phyloP scores from a whole-genome alignment of 2,888 invertebrate genomes.

The Apotomis capreana region DNA sequence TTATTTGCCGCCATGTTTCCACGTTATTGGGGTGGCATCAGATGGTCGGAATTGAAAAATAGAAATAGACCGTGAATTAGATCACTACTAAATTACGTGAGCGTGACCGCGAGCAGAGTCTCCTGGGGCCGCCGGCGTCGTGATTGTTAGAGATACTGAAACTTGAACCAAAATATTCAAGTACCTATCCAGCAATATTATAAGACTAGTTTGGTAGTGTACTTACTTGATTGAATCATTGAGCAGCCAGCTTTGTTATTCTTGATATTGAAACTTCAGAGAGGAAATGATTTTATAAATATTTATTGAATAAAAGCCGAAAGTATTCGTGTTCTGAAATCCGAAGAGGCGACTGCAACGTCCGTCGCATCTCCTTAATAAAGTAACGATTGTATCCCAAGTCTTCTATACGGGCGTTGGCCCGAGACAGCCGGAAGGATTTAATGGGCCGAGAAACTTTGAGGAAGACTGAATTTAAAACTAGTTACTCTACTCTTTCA shows the following conservation, averaged over 20 bases:
- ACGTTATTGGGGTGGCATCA: not conserved
- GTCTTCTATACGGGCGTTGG: slow-evolving; percentile 18
- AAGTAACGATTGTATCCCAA: slow-evolving; percentile 15
- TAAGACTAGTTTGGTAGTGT: too few species aligned
- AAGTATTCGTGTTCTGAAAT: not conserved
- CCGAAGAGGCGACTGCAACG: not conserved
- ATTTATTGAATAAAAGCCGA: not conserved
- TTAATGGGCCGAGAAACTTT: slow-evolving; percentile 21
- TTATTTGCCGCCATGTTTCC: slow-evolving; percentile 6
- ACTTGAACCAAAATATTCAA: not conserved
- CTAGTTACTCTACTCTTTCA: slow-evolving; percentile 33
- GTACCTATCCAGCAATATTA: too few species aligned
- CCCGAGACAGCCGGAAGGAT: slow-evolving; percentile 9
- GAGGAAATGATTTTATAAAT: too few species aligned
- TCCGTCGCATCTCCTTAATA: not conserved
- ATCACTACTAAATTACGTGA: not conserved
- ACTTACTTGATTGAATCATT: too few species aligned
- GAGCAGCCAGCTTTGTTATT: too few species aligned
- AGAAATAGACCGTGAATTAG: not conserved
- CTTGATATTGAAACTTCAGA: too few species aligned
- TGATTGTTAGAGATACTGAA: not conserved
- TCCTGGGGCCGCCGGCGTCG: not conserved
- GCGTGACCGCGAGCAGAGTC: not conserved
- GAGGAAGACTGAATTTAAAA: slow-evolving; percentile 25
- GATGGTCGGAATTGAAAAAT: not conserved